A percentile compares a stretch with the other conserved stretches of the same genome.
Evolutionary conservation across 2,797 vertebrate species (phyloP).

Genomic region (Atherinosoma microstoma): DNA sequence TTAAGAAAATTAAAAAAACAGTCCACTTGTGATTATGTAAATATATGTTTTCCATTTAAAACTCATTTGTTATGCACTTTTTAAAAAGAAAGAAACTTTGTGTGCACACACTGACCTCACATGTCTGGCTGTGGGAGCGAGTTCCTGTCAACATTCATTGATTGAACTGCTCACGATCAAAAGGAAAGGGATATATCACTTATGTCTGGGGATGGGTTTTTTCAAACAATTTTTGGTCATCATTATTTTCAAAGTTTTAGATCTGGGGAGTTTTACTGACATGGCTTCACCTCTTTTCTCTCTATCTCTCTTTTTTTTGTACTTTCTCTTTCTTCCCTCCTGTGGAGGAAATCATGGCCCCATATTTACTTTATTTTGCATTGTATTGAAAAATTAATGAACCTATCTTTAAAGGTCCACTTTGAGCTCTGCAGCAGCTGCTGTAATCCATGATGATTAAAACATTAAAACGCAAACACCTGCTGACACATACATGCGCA

Average conservation of each 20-base stretch:
- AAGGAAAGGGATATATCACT: constrained; percentile 51
- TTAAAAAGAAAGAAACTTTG: constrained; percentile 6
- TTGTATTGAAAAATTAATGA: constrained; percentile 64
- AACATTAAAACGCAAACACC: constrained; percentile 48
- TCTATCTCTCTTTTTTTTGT: constrained; percentile 13
- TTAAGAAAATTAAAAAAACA: not conserved
- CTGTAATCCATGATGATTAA: constrained; percentile 64
- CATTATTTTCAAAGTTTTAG: constrained; percentile 43
- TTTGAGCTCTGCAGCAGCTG: constrained; percentile 32
- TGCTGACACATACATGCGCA: constrained; percentile 7
- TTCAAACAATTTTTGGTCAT: constrained; percentile 37
- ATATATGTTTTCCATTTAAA: constrained; percentile 14
- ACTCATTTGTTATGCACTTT: not conserved
- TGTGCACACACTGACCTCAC: constrained; percentile 15
- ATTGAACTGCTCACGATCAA: constrained; percentile 53
- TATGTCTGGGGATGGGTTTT: constrained; percentile 42
- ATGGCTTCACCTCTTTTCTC: constrained; percentile 33
- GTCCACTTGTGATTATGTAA: not conserved
- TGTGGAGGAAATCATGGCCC: constrained; percentile 25
- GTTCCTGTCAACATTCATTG: constrained; percentile 40
- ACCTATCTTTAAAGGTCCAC: constrained; percentile 60
- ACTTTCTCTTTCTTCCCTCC: constrained; percentile 11
- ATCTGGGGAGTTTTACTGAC: constrained; percentile 37
- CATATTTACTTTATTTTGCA: constrained; percentile 51
- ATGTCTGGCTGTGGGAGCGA: constrained; percentile 29